Evolutionary conservation across 2,113 vertebrate species (phyloP), one percentile per base, ranked within the genome.

Genomic region (Sturnus vulgaris): DNA sequence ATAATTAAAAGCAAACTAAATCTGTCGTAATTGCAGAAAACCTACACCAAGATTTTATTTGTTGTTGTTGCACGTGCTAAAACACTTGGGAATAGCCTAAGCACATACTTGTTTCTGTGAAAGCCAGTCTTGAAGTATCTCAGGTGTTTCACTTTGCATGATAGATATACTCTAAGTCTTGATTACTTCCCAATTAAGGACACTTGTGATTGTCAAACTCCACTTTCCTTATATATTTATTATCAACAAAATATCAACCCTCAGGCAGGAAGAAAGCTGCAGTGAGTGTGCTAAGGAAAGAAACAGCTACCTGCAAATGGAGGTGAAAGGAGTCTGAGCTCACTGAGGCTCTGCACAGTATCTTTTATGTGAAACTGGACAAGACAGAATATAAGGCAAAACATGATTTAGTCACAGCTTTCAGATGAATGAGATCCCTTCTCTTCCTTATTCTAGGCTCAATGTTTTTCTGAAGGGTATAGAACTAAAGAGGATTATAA

Each of bases 151-250:
- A 68, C 39, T 78, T 96, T 88, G 77, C 49, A 56, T 80, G 77
- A 84, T 10, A 93, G 52, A 87, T 30, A 90, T 17, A 28, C 69
- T 91, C 56, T 92, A 96, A 97, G 89, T 53, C 82, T 96, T 96
- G 85, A 97, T 97, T 96, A 96, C 33, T 97, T 97, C 87, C 63
- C 82, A 87, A 81, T 95, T 97, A 97, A 93, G 56, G 95, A 80
- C n/a, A 76, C 15, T 93, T 83, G 31, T 96, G 81, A 87, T 92
- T 95, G 60, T 96, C 95, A 96, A 56, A 95, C 86, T 93, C 75
- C 82, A 80, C 72, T 96, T 77, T 95, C 63, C 92, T 96, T 92
- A 94, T 73, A 83, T 23, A 93, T 72, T 49, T 92, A 52, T 94
- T 90, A 50, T 40, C 49, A 84, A 94, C 79, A 86, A 60, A 97